Percentiles rank a stretch among this genome's conserved stretches.
phyloP scores from a whole-genome alignment of 2,113 vertebrate genomes.

The Dipodomys ordii region DNA sequence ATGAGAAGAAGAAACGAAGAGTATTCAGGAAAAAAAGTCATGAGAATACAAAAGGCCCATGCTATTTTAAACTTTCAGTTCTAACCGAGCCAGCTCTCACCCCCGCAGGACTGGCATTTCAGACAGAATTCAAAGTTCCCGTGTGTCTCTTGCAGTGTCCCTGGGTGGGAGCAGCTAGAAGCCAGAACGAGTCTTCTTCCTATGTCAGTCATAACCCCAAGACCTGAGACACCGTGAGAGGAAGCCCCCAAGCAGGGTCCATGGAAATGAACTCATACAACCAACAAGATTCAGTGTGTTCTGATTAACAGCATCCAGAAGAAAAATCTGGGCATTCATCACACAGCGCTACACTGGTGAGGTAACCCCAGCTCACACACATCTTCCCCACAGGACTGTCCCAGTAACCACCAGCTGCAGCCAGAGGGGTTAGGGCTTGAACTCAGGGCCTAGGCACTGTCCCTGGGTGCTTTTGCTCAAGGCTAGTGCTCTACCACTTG shows the following conservation, averaged over 20 bases:
- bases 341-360: no score
- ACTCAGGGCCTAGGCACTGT: no score
- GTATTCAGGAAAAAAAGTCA: neutral
- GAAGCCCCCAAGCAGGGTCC: neutral
- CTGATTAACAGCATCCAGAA: neutral
- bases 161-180: fast-evolving
- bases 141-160: neutral
- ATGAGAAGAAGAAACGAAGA: neutral
- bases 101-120: neutral
- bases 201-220: neutral
- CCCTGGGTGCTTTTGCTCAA: no score
- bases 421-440: no score
- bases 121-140: neutral
- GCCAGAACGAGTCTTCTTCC: neutral
- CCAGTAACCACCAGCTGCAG: no score
- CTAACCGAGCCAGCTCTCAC: neutral
- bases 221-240: neutral
- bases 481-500: no score
- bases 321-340: neutral
- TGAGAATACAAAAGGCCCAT: neutral
- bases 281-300: neutral
- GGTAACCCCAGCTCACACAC: no score
- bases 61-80: neutral
- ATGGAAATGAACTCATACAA: neutral
- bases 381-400: neutral